Evolutionary conservation across 1,140 invertebrate species (phyloP), one percentile per base, ranked within the genome.

Genomic region (Drosophila baimaii): DNA sequence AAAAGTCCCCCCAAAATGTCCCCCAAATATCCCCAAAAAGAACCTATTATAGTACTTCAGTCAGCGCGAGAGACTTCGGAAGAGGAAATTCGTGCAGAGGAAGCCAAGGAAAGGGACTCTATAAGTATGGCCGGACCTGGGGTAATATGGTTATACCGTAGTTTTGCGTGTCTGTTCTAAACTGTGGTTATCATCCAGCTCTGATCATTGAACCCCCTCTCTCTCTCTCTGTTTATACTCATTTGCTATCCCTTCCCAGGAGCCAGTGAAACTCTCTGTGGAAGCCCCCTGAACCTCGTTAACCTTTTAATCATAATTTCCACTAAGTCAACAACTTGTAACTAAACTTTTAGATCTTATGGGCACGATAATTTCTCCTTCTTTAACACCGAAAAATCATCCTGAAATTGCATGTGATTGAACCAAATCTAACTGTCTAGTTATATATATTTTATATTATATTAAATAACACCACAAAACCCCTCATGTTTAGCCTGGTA

Each of bases 401-500:
- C 12, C 3, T 17, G 19, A 41, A 49, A 17, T 15, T 56, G 72
- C 72, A 74, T 74, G 72, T 15, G 25, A 17, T 61, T 73, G 37
- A 31, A 41, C 25, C 49, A 17, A 37, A 4, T 21, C 27, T 61
- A 43, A 27, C 17, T 54, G 62, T 68, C 15, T n/a, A 7, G 13
- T 19, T 49, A 17, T 31, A 13, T 9, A 39, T 10, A 13, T 29
- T 37, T n/a, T n/a, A 37, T n/a, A n/a, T n/a, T n/a, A 1, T 55
- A 52, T 8, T 44, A n/a, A 23, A 35, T 83, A 70, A 88, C 19
- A 5, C 17, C 4, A 5, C 31, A 1, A 62, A 65, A 27, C 21
- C 41, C 23, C 52, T 54, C 19, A 31, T 59, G 72, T 84, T 86
- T 94, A 98, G 97, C 97, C 59, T 98, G 97, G 97, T 98, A 98